Conservation (phyloP, 2,888 invertebrate species). For the Apamea epomidion region DNA sequence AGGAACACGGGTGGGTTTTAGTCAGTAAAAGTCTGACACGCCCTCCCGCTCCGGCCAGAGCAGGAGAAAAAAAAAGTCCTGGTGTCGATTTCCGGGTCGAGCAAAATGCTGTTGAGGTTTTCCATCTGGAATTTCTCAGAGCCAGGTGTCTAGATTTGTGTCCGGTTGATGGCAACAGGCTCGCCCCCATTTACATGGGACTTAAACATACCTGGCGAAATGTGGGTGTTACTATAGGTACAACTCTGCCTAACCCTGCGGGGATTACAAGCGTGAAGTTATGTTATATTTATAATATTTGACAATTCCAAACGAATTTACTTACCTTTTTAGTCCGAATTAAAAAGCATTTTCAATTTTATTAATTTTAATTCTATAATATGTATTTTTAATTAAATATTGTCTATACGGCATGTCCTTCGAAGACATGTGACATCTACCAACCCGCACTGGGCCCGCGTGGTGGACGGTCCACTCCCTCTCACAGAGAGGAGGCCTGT, state of each 20-base stretch:
- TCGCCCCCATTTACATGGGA: background rate
- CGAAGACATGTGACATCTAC: background rate
- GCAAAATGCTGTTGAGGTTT: background rate
- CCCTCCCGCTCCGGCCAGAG: too few relatives aligned
- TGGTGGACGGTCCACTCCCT: background rate
- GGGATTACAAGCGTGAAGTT: background rate
- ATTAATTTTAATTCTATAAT: background rate
- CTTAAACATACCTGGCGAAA: background rate
- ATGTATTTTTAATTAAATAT: background rate
- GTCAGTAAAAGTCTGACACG: too few relatives aligned
- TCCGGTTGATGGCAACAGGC: background rate
- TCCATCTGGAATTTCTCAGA: too few relatives aligned
- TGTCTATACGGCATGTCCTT: background rate
- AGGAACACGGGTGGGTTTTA: too few relatives aligned
- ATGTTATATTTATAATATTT: background rate
- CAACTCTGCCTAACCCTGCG: background rate
- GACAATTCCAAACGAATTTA: slow-evolving; percentile 38
- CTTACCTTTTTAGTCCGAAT: slow-evolving; percentile 37
- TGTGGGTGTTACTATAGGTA: background rate
- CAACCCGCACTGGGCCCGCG: background rate
- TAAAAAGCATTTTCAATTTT: slow-evolving; percentile 41
- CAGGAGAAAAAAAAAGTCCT: too few relatives aligned
- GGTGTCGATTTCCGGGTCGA: background rate
- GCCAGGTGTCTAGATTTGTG: background rate
- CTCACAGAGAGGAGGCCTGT: background rate